phyloP scores from a whole-genome alignment of 2,888 invertebrate genomes.

The Spilarctia lutea region DNA sequence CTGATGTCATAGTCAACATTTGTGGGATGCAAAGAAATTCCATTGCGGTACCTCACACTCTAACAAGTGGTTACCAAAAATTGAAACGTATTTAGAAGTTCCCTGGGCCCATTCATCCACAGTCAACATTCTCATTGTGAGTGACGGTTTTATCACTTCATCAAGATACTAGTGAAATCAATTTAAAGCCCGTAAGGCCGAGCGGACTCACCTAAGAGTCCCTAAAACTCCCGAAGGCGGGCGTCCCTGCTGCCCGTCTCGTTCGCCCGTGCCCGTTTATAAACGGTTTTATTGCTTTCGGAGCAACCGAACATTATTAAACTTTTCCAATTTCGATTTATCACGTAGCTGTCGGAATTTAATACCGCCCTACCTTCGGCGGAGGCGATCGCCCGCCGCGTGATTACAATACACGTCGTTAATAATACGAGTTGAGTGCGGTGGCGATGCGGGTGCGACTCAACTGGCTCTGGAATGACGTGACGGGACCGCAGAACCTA shows the following conservation, averaged over 20 bases:
- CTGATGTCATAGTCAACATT: constrained; percentile 18
- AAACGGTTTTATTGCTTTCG: constrained; percentile 87
- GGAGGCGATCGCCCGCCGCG: constrained; percentile 86
- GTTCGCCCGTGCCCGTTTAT: constrained; percentile 86
- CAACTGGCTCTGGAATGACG: constrained; percentile 54
- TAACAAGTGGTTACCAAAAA: constrained; percentile 42
- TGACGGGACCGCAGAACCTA: constrained; percentile 24
- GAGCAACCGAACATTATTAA: constrained; percentile 87
- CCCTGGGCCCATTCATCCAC: constrained; percentile 41
- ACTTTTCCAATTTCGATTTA: constrained; percentile 88
- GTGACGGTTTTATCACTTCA: constrained; percentile 78
- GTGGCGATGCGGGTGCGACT: constrained; percentile 52
- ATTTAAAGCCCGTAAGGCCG: constrained; percentile 78
- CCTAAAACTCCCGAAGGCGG: constrained; percentile 84
- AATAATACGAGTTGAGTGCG: constrained; percentile 81
- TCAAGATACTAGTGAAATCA: constrained; percentile 81
- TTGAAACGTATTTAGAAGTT: constrained; percentile 28
- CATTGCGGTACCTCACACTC: constrained; percentile 23
- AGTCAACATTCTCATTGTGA: constrained; percentile 54
- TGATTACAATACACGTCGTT: constrained; percentile 87
- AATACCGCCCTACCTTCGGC: constrained; percentile 87
- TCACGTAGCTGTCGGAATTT: constrained; percentile 87
- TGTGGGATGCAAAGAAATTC: constrained; percentile 12
- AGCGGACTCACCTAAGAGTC: constrained; percentile 81
- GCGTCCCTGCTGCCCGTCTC: constrained; percentile 84